Evolutionary conservation across 2,888 invertebrate genomes (phyloP).

Genomic region (Athripsodes cinereus): DNA sequence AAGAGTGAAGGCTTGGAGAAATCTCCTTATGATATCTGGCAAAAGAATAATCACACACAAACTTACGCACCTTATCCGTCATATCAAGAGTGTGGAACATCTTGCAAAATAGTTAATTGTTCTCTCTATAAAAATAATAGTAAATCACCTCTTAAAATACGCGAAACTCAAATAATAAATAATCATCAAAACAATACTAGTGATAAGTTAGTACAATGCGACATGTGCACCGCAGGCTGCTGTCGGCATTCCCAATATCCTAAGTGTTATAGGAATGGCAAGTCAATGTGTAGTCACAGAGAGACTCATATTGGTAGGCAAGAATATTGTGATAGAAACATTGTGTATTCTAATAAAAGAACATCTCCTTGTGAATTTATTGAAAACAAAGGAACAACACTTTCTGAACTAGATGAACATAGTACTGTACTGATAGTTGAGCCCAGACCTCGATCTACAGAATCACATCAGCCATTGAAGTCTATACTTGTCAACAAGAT

Average conservation of each 20-base stretch:
- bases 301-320: conserved; percentile 10
- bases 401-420: conserved; percentile 19
- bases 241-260: neutral
- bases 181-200: conserved; percentile 6
- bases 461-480: conserved; percentile 15
- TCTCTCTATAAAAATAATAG: neutral
- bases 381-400: conserved; percentile 24
- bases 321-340: conserved; percentile 7
- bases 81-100: conserved; percentile 9
- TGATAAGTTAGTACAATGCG: conserved; percentile 9
- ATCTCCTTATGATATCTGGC: conserved; percentile 41
- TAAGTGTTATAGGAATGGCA: neutral
- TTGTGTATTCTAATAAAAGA: neutral
- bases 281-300: neutral
- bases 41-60: neutral
- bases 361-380: conserved; percentile 19
- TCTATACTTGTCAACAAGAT: conserved; percentile 21
- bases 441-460: conserved; percentile 15
- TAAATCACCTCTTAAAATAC: conserved; percentile 11
- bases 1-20: conserved; percentile 48
- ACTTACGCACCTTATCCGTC: neutral
- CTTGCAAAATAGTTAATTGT: neutral
- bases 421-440: conserved; percentile 15
- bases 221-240: conserved; percentile 5
- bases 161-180: conserved; percentile 14